These are phyloP conservation scores for Fregetta grallaria DNA, from an alignment of 2,113 vertebrate species.

Conservation along the genomic window DNA sequence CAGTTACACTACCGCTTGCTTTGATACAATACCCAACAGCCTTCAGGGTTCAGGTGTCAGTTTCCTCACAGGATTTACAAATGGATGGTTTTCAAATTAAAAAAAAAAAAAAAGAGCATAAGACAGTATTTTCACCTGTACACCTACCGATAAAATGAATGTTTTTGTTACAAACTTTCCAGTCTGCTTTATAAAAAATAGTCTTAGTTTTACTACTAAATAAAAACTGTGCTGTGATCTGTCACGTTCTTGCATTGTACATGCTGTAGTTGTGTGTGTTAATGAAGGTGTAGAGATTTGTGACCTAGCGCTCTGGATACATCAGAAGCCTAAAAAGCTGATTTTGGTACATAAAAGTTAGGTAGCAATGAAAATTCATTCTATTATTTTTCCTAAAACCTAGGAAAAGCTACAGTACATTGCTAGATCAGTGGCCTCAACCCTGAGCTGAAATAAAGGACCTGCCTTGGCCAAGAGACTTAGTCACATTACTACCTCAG, in stretches of 20 bases:
- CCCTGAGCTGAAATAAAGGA: slow-evolving; percentile 59
- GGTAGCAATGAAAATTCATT: slow-evolving; percentile 58
- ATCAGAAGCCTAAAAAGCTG: slow-evolving; percentile 60
- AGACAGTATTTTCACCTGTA: slow-evolving; percentile 42
- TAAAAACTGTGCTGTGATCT: slow-evolving; percentile 71
- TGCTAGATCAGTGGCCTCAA: slow-evolving; percentile 63
- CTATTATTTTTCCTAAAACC: slow-evolving; percentile 50
- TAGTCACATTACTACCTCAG: slow-evolving; percentile 21
- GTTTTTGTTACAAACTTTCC: slow-evolving; percentile 60
- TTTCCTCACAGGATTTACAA: slow-evolving; percentile 17
- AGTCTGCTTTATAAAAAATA: slow-evolving; percentile 69
- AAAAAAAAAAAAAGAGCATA: background rate
- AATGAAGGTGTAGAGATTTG: slow-evolving; percentile 33
- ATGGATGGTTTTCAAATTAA: background rate
- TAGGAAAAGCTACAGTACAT: slow-evolving; percentile 66
- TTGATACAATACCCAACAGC: background rate
- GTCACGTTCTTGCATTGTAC: slow-evolving; percentile 62
- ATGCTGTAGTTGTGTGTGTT: slow-evolving; percentile 30
- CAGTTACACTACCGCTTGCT: background rate
- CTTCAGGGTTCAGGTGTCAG: slow-evolving; percentile 49
- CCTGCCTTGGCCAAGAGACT: slow-evolving; percentile 38
- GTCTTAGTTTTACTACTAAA: slow-evolving; percentile 61
- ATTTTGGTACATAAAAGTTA: slow-evolving; percentile 59
- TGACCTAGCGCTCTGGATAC: slow-evolving; percentile 47
- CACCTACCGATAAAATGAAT: slow-evolving; percentile 42